phyloP scores from a whole-genome alignment of 2,113 vertebrate genomes.

The Hirundichthys speculiger region DNA sequence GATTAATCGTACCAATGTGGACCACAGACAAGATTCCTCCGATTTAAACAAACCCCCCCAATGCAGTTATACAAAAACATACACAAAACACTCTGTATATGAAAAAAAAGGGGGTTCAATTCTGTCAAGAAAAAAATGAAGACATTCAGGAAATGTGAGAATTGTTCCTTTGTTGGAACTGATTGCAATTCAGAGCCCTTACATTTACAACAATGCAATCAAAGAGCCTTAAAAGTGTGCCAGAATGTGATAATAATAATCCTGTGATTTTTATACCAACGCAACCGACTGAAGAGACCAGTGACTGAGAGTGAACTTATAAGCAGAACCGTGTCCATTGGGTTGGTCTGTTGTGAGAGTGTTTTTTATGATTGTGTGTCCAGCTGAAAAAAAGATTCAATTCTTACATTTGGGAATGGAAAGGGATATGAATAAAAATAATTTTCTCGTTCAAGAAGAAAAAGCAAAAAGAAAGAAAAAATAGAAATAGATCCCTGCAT shows the following conservation, averaged over 20 bases:
- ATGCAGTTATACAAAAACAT: conserved; percentile 25
- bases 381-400: conserved; percentile 19
- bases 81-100: conserved; percentile 34
- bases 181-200: conserved; percentile 71
- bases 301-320: conserved; percentile 17
- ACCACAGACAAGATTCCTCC: conserved; percentile 31
- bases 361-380: conserved; percentile 17
- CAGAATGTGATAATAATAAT: conserved; percentile 7
- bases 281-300: conserved; percentile 44
- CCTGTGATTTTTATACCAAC: no score
- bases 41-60: conserved; percentile 17
- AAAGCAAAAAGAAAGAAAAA: background rate
- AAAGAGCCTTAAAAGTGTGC: conserved; percentile 23
- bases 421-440: conserved; percentile 9
- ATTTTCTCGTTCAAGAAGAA: conserved; percentile 7
- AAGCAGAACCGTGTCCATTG: conserved; percentile 23
- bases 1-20: conserved; percentile 56
- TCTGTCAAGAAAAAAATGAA: conserved; percentile 40
- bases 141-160: conserved; percentile 49
- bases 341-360: conserved; percentile 35
- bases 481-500: background rate
- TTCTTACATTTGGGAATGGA: conserved; percentile 15
- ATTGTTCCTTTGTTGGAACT: conserved; percentile 61
- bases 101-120: background rate
- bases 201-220: conserved; percentile 33